These are phyloP conservation scores for Scaptomyza flava DNA, from an alignment of 2,888 invertebrate genomes.

Conservation along the genomic window DNA sequence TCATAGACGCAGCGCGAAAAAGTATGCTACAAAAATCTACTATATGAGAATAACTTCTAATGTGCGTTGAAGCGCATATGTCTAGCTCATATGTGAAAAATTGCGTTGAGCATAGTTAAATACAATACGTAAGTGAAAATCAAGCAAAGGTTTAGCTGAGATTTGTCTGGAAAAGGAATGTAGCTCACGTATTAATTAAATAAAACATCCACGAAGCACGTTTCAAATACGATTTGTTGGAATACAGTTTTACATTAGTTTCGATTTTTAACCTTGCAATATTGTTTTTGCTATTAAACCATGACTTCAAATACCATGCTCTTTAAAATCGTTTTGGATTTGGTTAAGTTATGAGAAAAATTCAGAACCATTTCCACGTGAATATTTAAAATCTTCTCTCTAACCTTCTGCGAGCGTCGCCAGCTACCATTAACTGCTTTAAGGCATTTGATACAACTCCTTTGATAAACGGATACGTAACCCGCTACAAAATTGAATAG, in stretches of 20 bases:
- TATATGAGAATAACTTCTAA: conserved; percentile 10
- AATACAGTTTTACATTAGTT: too few relatives aligned
- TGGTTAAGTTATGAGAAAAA: background rate
- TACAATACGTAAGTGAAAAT: too few relatives aligned
- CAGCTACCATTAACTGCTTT: background rate
- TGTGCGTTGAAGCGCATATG: conserved; percentile 1
- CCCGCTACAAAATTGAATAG: conserved; percentile 33
- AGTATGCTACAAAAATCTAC: conserved; percentile 67
- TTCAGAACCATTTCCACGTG: background rate
- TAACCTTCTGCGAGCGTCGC: background rate
- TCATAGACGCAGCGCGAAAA: conserved; percentile 56
- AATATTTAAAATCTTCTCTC: background rate
- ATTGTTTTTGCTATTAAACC: too few relatives aligned
- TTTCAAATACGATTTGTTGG: conserved; percentile 2
- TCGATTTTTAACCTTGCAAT: too few relatives aligned
- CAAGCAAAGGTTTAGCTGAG: too few relatives aligned
- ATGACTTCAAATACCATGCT: too few relatives aligned
- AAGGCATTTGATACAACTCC: background rate
- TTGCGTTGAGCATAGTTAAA: conserved; percentile 17
- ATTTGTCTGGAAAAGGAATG: too few relatives aligned
- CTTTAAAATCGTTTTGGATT: too few relatives aligned
- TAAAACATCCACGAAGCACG: too few relatives aligned
- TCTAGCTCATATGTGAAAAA: conserved; percentile 15
- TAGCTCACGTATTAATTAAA: too few relatives aligned
- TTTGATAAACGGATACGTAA: conserved; percentile 16